A percentile compares a stretch with the other conserved stretches of the same genome.
Evolutionary conservation across 2,888 invertebrate species (phyloP).

Genomic region (Thysanoteuthis rhombus): DNA sequence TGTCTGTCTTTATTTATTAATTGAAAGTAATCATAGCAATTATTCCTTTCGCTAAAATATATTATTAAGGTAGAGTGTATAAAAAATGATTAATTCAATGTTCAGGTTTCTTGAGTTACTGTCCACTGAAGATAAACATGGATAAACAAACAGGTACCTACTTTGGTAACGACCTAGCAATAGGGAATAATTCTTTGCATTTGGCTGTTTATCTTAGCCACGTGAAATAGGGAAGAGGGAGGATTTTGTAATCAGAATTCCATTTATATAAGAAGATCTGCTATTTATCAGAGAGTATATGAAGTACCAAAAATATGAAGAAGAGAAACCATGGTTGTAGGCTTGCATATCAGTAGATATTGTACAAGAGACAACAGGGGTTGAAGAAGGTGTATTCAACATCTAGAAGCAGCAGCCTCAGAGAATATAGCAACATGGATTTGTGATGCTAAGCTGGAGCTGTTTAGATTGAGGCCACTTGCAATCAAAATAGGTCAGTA

Average conservation of each 20-base stretch:
- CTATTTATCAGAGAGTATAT: neutral
- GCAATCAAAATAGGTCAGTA: constrained; percentile 12
- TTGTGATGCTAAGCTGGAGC: neutral
- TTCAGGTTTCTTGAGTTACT: neutral
- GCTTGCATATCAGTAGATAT: neutral
- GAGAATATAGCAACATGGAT: neutral
- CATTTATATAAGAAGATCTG: neutral
- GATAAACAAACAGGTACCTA: neutral
- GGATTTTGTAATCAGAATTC: neutral
- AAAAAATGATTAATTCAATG: neutral
- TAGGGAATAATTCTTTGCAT: constrained; percentile 12
- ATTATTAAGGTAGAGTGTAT: neutral
- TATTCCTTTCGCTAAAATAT: neutral
- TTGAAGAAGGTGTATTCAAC: neutral
- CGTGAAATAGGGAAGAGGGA: neutral
- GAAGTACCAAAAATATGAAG: neutral
- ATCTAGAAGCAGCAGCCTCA: neutral
- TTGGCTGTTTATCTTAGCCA: neutral
- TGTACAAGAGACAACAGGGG: neutral
- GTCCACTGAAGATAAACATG: neutral
- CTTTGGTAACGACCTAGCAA: neutral
- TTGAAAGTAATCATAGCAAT: neutral
- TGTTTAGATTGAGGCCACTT: constrained; percentile 12
- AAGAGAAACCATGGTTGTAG: neutral
- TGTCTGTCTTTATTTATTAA: neutral